Evolutionary conservation across 2,113 vertebrate species (phyloP), one percentile per base, ranked within the genome.

Genomic region (Neogobius melanostomus): DNA sequence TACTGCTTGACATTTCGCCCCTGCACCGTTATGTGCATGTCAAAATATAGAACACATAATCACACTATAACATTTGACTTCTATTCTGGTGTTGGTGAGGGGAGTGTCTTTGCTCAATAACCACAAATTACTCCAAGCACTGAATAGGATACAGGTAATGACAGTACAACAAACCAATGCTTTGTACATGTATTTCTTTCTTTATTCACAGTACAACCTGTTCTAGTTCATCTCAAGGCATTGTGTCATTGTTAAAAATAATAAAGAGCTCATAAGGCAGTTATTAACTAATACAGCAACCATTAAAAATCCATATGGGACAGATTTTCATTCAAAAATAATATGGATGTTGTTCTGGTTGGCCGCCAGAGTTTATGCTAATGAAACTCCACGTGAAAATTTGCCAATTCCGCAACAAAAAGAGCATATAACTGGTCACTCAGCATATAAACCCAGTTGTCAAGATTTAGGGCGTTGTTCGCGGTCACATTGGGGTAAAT

Each of bases 341-440:
- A 14, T 0, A 10, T 21, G 44, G 0, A 21, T 45, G 21, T n/a
- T 66, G 43, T 60, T 21, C 64, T 1, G 11, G n/a, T 16, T 71
- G 61, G 81, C 74, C 6, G 28, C 70, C 53, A 12, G 1, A 45
- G 66, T 69, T 74, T 68, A 53, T 0, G 68, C 74, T 79, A 73
- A 62, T 64, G n/a, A 43, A 9, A 8, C 43, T 64, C 5, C 65
- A 69, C 69, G 66, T 82, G 71, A 70, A 66, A 12, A 42, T 4
- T 0, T 57, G 7, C 0, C 10, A 14, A 46, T 14, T 15, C 16
- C 59, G 28, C 12, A 5, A 8, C 44, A 50, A 2, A 59, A 3
- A 45, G 10, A 4, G 0, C 0, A 5, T 7, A 0, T 10, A 6
- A 1, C 2, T 8, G n/a, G 8, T 11, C 0, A n/a, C 6, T 42